Evolutionary conservation across 2,888 invertebrate genomes (phyloP).

Genomic region (Caenorhabditis zanzibari): DNA sequence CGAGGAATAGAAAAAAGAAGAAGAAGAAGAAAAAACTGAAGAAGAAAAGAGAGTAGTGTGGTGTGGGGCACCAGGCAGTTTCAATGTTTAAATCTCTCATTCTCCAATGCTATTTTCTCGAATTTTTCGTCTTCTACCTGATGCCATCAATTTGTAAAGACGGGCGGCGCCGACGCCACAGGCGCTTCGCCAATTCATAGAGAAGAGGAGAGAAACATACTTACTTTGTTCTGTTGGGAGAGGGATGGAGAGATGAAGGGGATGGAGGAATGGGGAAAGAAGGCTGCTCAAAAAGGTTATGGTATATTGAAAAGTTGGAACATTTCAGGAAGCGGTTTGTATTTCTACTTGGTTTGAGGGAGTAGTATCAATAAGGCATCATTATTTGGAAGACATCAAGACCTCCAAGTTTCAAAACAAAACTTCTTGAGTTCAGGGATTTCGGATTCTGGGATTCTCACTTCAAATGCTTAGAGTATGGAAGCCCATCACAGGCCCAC

Average conservation of each 20-base stretch:
- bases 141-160: constrained; percentile 57
- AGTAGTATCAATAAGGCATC: too few relatives aligned
- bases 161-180: constrained; percentile 25
- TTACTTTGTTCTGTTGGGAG: background rate
- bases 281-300: background rate
- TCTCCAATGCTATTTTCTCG: constrained; percentile 6
- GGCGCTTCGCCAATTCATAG: constrained; percentile 32
- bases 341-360: too few relatives aligned
- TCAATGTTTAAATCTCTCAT: constrained; percentile 9
- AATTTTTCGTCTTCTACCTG: constrained; percentile 28
- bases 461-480: too few relatives aligned
- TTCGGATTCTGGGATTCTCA: too few relatives aligned
- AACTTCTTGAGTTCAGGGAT: too few relatives aligned
- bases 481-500: too few relatives aligned
- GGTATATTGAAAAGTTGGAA: too few relatives aligned
- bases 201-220: background rate
- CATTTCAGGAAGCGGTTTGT: too few relatives aligned
- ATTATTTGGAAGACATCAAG: too few relatives aligned
- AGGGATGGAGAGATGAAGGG: background rate
- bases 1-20: background rate
- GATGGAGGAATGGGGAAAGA: background rate
- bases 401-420: too few relatives aligned
- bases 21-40: constrained; percentile 9
- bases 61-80: constrained; percentile 16
- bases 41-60: constrained; percentile 13